Base-by-base conservation (phyloP, 1,140 invertebrate genomes). In the Drosophila nannoptera region DNA sequence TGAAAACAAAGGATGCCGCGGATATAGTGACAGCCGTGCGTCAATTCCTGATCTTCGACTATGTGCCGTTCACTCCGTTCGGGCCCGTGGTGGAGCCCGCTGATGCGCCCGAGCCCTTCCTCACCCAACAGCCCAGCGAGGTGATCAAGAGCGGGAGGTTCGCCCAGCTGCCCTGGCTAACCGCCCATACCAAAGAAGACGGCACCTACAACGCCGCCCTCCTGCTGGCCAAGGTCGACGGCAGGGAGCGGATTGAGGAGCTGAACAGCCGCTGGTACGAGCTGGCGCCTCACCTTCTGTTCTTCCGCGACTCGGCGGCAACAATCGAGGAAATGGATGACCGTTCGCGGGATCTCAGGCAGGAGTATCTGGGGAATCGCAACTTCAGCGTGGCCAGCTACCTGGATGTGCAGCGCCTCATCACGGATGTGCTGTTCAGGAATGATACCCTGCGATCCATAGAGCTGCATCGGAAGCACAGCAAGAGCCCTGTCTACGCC, bases 51-150 rank as follows among this genome's bases (percentile, higher is more conserved):
- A 68, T 86, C 4, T 91, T 91, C 81, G 73, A 90, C 11, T 92
- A 90, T 59, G 91, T 92, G 76, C 92, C 92, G 11, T 92, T 91
- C 64, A 87, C 90, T n/a, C 91, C 92, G 0, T 93, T 93, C 75
- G 92, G 91, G 3, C 92, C 92, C 11, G 90, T 92, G 0, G 73
- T 91, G 0, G 92, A 93, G 52, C 29, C 66, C 5, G 33, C 9
- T 4, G 61, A 73, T 31, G 48, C 62, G 0, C 2, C 11, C 2
- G 35, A 89, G n/a, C 87, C 91, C 6, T 93, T 93, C 64, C 83
- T 93, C 3, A 88, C 88, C 7, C 68, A 90, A 48, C 59, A 89
- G 35, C 92, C 92, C 0, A 70, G 84, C 29, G 86, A 91, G 45
- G 90, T 93, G 4, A 83, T 93, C 0, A 73, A 74, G 43, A 83